Base-by-base conservation (phyloP, 2,888 invertebrate species). In the Hofmannophila pseudospretella region DNA sequence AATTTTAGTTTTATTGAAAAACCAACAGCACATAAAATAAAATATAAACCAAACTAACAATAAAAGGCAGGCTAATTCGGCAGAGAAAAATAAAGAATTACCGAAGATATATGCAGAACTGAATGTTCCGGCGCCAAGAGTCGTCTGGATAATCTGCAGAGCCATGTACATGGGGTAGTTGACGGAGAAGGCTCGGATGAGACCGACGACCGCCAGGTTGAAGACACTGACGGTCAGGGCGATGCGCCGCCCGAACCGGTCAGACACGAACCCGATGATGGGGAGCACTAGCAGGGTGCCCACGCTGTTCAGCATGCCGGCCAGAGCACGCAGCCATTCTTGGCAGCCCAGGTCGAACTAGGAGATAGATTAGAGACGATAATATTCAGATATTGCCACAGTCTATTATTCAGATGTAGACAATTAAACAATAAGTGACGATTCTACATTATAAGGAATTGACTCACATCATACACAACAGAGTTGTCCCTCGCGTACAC, bases 291-390 rank as follows among this genome's bases (percentile, higher is more conserved):
- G 72, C 72, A 93, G 90, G 51, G 90, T 92, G 22, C 93, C 93
- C 29, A 91, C 67, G 59, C 91, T 93, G 58, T 92, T 92, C 7
- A 93, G 74, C n/a, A 93, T 93, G 2, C 94, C 94, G 19, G 93
- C 90, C 41, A 94, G 65, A 3, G 93, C 89, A 44, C 94, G 73
- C 54, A 91, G 89, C 94, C 94, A 94, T 88, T 84, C 88, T 36
- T 89, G 79, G 49, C 87, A 87, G 50, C 78, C 77, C 38, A 85
- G 55, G 46, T 70, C 65, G 40, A 84, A 84, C 40, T 41, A 36
- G 8, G n/a, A 16, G 11, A 10, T n/a, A n/a, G n/a, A n/a, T n/a
- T n/a, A n/a, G n/a, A n/a, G n/a, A n/a, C n/a, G n/a, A n/a, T n/a
- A n/a, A n/a, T n/a, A n/a, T n/a, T n/a, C n/a, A n/a, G n/a, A n/a